Conservation (phyloP, 2,888 invertebrate species). For the Lasioglossum morio region DNA sequence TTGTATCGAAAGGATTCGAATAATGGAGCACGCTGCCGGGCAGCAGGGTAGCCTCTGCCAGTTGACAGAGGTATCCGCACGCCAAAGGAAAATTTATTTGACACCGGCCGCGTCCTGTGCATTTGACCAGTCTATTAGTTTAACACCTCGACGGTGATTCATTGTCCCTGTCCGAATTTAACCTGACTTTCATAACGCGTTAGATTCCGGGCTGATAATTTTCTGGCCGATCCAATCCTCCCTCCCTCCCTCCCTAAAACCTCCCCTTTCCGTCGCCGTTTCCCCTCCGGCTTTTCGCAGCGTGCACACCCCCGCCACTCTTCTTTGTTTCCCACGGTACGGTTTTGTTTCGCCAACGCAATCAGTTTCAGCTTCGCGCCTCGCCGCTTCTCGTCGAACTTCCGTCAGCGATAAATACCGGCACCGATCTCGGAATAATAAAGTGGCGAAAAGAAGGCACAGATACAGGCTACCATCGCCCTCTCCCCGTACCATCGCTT, state of each 20-base stretch:
- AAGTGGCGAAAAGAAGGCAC: slow-evolving; percentile 39
- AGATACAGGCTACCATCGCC: background rate
- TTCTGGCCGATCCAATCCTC: background rate
- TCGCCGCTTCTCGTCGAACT: slow-evolving; percentile 50
- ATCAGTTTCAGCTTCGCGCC: slow-evolving; percentile 57
- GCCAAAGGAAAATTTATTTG: slow-evolving; percentile 22
- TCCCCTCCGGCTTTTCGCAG: background rate
- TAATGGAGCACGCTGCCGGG: background rate
- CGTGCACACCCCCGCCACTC: background rate
- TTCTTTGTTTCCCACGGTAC: slow-evolving; percentile 9
- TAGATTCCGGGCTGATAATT: slow-evolving; percentile 46
- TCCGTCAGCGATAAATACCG: slow-evolving; percentile 57
- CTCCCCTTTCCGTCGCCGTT: background rate
- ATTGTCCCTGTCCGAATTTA: slow-evolving; percentile 39
- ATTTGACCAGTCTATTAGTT: slow-evolving; percentile 25
- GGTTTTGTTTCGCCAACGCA: slow-evolving; percentile 54
- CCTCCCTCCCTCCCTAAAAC: background rate
- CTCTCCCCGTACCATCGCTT: background rate
- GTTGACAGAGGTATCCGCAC: background rate
- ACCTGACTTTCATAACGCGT: slow-evolving; percentile 42
- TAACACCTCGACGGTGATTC: slow-evolving; percentile 17
- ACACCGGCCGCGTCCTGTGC: slow-evolving; percentile 5
- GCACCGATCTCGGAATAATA: slow-evolving; percentile 56
- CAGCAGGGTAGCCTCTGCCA: background rate
- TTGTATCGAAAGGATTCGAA: background rate